phyloP scores from a whole-genome alignment of 1,140 invertebrate species.

The Eciton burchellii region DNA sequence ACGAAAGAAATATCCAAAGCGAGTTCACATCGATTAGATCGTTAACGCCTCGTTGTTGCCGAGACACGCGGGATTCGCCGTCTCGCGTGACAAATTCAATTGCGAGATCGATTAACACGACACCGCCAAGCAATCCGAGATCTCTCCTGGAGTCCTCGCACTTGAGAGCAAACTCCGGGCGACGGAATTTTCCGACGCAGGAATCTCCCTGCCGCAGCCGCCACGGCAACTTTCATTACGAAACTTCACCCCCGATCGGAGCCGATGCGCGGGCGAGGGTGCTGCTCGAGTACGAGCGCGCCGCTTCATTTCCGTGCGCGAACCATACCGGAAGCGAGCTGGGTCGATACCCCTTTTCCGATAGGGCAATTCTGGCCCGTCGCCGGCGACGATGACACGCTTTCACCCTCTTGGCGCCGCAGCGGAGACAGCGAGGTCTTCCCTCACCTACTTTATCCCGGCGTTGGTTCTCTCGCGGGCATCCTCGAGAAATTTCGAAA shows the following conservation, averaged over 20 bases:
- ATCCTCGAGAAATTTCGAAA: slow-evolving; percentile 29
- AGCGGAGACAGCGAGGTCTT: slow-evolving; percentile 40
- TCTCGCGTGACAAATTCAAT: slow-evolving; percentile 36
- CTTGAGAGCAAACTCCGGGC: slow-evolving; percentile 40
- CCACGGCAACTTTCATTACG: slow-evolving; percentile 70
- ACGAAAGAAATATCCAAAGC: no score
- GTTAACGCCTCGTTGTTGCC: no score
- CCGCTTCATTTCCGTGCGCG: slow-evolving; percentile 75
- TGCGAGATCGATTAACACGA: slow-evolving; percentile 50
- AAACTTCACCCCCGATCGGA: slow-evolving; percentile 66
- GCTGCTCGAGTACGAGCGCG: slow-evolving; percentile 20
- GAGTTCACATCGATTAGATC: no score
- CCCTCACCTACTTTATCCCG: slow-evolving; percentile 13
- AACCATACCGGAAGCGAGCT: slow-evolving; percentile 66
- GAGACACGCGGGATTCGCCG: not conserved
- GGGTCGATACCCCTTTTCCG: slow-evolving; percentile 64
- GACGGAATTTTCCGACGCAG: slow-evolving; percentile 50
- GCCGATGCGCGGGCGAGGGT: slow-evolving; percentile 41
- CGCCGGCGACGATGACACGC: slow-evolving; percentile 25
- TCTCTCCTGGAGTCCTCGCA: slow-evolving; percentile 47
- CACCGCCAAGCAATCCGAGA: slow-evolving; percentile 21
- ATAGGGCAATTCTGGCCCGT: slow-evolving; percentile 63
- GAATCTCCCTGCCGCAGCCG: not conserved
- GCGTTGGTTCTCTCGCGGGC: not conserved
- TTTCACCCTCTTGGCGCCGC: slow-evolving; percentile 49